Evolutionary conservation across 2,888 invertebrate species (phyloP).

Genomic region (Monopis laevigella): DNA sequence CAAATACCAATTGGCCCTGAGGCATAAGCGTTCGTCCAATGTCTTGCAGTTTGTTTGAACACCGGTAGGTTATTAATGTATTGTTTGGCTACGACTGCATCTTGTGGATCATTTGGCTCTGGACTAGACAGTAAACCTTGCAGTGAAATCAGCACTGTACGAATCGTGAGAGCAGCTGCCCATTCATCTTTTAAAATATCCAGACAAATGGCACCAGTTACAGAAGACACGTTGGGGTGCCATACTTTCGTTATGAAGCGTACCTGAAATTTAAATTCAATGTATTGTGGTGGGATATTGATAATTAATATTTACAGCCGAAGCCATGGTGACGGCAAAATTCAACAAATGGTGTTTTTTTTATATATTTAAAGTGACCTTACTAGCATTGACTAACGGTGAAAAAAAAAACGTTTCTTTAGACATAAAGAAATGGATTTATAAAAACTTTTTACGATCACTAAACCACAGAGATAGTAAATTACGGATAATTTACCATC

Average conservation of each 20-base stretch:
- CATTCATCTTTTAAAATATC: slow-evolving; percentile 98
- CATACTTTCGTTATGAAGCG: slow-evolving; percentile 97
- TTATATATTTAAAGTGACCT: too few relatives aligned
- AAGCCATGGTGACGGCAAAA: too few relatives aligned
- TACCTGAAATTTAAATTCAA: slow-evolving; percentile 71
- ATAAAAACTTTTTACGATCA: too few relatives aligned
- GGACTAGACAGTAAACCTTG: slow-evolving; percentile 94
- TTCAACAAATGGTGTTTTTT: too few relatives aligned
- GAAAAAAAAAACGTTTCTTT: too few relatives aligned
- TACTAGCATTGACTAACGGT: too few relatives aligned
- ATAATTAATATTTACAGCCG: too few relatives aligned
- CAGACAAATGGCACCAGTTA: slow-evolving; percentile 97
- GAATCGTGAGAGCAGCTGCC: slow-evolving; percentile 98
- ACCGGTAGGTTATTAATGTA: slow-evolving; percentile 89
- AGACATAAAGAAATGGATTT: too few relatives aligned
- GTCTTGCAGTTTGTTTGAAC: slow-evolving; percentile 90
- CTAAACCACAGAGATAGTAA: too few relatives aligned
- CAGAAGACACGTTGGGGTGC: slow-evolving; percentile 99
- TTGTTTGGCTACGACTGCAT: slow-evolving; percentile 97
- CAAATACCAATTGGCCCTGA: slow-evolving; percentile 70
- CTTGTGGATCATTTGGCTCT: slow-evolving; percentile 93
- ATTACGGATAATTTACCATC: too few relatives aligned
- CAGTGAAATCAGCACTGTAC: slow-evolving; percentile 93
- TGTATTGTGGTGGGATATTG: too few relatives aligned
- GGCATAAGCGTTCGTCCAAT: slow-evolving; percentile 97